Percentiles rank a stretch among this genome's conserved stretches.
These are phyloP conservation scores for Pygoscelis adeliae DNA, from an alignment of 2,113 vertebrate genomes.

Conservation along the genomic window DNA sequence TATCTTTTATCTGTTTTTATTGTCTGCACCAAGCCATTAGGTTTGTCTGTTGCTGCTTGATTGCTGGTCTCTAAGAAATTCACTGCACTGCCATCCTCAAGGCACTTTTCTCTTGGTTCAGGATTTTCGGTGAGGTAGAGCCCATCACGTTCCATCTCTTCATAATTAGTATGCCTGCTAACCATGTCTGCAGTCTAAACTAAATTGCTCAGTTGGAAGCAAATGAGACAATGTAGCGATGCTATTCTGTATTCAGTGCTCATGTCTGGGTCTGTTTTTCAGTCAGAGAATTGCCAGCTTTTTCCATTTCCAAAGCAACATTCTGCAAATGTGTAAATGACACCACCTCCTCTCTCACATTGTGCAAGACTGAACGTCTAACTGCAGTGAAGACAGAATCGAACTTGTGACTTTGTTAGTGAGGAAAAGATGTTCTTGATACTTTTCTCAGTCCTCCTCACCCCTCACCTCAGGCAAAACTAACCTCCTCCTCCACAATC, in stretches of 20 bases:
- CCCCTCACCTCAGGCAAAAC: slow-evolving; percentile 21
- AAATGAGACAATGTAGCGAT: slow-evolving; percentile 45
- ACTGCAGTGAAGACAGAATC: background rate
- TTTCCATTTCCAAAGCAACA: slow-evolving; percentile 4
- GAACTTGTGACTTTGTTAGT: slow-evolving; percentile 53
- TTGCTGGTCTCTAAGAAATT: background rate
- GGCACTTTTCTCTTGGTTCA: background rate
- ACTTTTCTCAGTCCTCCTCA: slow-evolving; percentile 13
- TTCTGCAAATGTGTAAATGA: slow-evolving; percentile 52
- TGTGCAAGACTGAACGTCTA: slow-evolving; percentile 41
- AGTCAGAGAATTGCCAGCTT: background rate
- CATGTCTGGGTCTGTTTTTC: background rate
- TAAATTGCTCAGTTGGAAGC: slow-evolving; percentile 42
- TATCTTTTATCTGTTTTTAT: background rate
- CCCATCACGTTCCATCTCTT: background rate
- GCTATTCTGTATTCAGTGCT: slow-evolving; percentile 21
- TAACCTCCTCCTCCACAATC: background rate
- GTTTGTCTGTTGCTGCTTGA: background rate
- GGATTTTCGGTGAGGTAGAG: background rate
- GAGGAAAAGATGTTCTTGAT: slow-evolving; percentile 26
- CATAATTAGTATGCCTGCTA: slow-evolving; percentile 45
- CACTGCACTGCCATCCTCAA: background rate
- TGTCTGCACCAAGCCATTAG: background rate
- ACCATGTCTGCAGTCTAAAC: slow-evolving; percentile 7
- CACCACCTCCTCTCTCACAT: slow-evolving; percentile 42